Percentiles rank a stretch among this genome's conserved stretches.
These are phyloP conservation scores for Ophonus ardosiacus DNA, from an alignment of 2,888 invertebrate species.

Conservation along the genomic window DNA sequence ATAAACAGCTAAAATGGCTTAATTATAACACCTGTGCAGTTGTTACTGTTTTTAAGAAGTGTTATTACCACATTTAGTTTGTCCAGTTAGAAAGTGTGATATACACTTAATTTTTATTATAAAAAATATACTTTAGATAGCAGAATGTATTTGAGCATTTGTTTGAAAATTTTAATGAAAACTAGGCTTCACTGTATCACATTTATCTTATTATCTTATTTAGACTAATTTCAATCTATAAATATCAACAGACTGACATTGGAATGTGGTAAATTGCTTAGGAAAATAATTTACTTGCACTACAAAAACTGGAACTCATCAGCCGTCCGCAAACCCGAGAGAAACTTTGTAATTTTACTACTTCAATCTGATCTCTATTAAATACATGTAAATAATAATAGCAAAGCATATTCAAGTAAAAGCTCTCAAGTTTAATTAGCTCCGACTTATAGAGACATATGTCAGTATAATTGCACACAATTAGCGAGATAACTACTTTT, in stretches of 20 bases:
- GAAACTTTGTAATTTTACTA: not conserved
- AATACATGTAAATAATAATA: not conserved
- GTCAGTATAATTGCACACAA: not conserved
- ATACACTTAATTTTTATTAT: not conserved
- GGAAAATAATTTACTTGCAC: conserved; percentile 4
- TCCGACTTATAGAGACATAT: not conserved
- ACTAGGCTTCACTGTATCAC: not conserved
- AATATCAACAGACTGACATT: not conserved
- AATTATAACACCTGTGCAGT: not conserved
- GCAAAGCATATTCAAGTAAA: not conserved
- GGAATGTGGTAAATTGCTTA: not conserved
- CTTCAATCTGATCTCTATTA: not conserved
- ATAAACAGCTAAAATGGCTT: not conserved
- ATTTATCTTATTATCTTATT: not conserved
- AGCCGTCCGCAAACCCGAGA: not conserved
- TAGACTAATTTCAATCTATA: not conserved
- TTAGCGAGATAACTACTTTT: not conserved
- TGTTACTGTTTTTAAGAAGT: not conserved
- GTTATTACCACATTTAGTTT: not conserved
- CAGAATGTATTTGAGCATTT: not conserved
- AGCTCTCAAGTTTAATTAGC: not conserved
- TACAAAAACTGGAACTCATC: not conserved
- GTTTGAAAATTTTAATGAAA: not conserved
- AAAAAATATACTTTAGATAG: not conserved
- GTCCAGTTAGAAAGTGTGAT: not conserved